Evolutionary conservation across 2,888 invertebrate genomes (phyloP).

Genomic region (Hartigia nigra): DNA sequence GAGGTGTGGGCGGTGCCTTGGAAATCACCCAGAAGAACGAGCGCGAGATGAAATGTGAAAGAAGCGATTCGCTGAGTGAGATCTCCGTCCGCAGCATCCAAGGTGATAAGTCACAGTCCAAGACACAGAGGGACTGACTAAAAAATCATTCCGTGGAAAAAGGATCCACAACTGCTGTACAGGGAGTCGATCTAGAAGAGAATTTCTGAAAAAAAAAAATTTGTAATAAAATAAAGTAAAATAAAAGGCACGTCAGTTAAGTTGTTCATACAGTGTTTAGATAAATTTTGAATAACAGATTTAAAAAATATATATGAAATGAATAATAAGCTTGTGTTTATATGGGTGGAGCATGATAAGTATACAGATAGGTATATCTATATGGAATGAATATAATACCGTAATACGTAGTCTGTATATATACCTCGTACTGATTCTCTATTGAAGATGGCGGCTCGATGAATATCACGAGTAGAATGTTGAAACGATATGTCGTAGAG

Average conservation of each 20-base stretch:
- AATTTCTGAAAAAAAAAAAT: neutral
- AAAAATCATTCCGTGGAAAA: neutral
- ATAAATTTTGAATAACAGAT: neutral
- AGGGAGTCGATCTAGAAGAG: neutral
- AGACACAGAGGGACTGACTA: neutral
- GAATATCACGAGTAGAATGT: neutral
- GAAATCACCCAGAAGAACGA: constrained; percentile 53
- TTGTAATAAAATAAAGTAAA: neutral
- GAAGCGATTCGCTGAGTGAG: constrained; percentile 47
- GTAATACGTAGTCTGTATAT: neutral
- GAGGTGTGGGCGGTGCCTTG: constrained; percentile 51
- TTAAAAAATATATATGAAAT: neutral
- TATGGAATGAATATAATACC: neutral
- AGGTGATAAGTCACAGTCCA: constrained; percentile 2
- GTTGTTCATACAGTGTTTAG: neutral
- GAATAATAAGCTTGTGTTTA: neutral
- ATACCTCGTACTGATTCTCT: neutral
- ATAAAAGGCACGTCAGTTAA: neutral
- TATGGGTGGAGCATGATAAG: neutral
- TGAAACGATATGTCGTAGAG: constrained; percentile 5
- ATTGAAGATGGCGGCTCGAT: neutral
- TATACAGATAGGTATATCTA: neutral
- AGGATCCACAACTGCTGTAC: neutral
- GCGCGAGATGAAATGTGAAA: constrained; percentile 50
- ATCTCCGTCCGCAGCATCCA: constrained; percentile 2